Percentiles rank a stretch among this genome's conserved stretches.
Evolutionary conservation across 2,888 invertebrate species (phyloP).

Genomic region (Neoitamus cyanurus): DNA sequence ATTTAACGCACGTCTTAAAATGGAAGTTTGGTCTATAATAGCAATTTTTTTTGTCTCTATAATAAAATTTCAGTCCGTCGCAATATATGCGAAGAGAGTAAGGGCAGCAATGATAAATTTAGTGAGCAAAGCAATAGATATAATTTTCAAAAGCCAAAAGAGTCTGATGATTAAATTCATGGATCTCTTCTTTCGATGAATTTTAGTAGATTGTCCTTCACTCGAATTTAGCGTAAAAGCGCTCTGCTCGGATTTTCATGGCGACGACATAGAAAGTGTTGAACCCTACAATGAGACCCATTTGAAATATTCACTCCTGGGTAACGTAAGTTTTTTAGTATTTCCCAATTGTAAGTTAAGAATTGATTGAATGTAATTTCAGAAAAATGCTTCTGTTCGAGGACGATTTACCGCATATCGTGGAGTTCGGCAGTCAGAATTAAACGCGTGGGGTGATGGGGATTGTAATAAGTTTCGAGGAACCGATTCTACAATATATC

Average conservation of each 20-base stretch:
- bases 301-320: conserved; percentile 79
- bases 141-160: conserved; percentile 75
- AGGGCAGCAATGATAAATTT: conserved; percentile 77
- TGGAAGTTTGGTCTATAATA: no score
- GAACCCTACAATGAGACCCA: conserved; percentile 72
- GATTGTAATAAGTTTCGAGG: conserved; percentile 81
- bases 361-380: neutral
- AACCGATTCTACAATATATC: conserved; percentile 89
- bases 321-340: conserved; percentile 69
- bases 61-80: conserved; percentile 57
- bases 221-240: conserved; percentile 82
- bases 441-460: conserved; percentile 76
- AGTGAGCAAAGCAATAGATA: conserved; percentile 76
- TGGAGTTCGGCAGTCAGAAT: conserved; percentile 74
- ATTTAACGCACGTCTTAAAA: no score
- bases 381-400: conserved; percentile 79
- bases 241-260: conserved; percentile 76
- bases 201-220: conserved; percentile 77
- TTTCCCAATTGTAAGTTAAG: neutral
- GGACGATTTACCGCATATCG: conserved; percentile 77
- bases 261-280: conserved; percentile 70
- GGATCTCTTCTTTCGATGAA: conserved; percentile 80
- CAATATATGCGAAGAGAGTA: conserved; percentile 70
- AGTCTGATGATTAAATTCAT: conserved; percentile 69
- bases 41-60: no score